Conservation (phyloP, 2,888 invertebrate species). For the Trimorus sp. region DNA sequence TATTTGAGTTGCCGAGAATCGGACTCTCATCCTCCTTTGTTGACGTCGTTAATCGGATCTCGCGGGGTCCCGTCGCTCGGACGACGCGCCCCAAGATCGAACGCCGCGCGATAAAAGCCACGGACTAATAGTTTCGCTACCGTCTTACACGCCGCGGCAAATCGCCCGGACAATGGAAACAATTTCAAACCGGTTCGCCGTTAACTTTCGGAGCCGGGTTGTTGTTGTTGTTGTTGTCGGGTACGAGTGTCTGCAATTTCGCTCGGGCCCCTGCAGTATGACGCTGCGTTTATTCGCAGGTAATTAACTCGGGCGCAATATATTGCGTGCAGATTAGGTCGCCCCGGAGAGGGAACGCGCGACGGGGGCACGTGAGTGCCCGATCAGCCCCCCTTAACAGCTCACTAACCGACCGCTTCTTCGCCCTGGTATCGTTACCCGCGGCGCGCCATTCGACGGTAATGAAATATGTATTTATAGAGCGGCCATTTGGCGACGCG, state of each 20-base stretch:
- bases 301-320: slow-evolving; percentile 81
- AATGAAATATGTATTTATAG: slow-evolving; percentile 55
- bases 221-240: slow-evolving; percentile 73
- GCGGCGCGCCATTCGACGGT: slow-evolving; percentile 37
- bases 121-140: slow-evolving; percentile 79
- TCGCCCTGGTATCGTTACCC: slow-evolving; percentile 51
- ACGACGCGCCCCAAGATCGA: slow-evolving; percentile 44
- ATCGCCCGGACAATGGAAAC: slow-evolving; percentile 80
- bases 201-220: slow-evolving; percentile 74
- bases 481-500: slow-evolving; percentile 19
- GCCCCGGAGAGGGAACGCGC: slow-evolving; percentile 37
- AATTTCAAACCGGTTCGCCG: slow-evolving; percentile 75
- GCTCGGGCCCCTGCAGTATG: slow-evolving; percentile 72
- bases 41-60: slow-evolving; percentile 58
- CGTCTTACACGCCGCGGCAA: slow-evolving; percentile 80
- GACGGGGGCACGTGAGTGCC: slow-evolving; percentile 55
- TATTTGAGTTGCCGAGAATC: slow-evolving; percentile 59
- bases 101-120: slow-evolving; percentile 58
- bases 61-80: slow-evolving; percentile 30
- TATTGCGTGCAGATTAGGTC: slow-evolving; percentile 67
- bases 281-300: slow-evolving; percentile 79
- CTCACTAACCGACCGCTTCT: slow-evolving; percentile 54
- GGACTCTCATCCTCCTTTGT: slow-evolving; percentile 63
- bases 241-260: slow-evolving; percentile 64
- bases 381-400: slow-evolving; percentile 58